Conservation (phyloP, 2,113 vertebrate genomes). For the Triplophysa rosa region DNA sequence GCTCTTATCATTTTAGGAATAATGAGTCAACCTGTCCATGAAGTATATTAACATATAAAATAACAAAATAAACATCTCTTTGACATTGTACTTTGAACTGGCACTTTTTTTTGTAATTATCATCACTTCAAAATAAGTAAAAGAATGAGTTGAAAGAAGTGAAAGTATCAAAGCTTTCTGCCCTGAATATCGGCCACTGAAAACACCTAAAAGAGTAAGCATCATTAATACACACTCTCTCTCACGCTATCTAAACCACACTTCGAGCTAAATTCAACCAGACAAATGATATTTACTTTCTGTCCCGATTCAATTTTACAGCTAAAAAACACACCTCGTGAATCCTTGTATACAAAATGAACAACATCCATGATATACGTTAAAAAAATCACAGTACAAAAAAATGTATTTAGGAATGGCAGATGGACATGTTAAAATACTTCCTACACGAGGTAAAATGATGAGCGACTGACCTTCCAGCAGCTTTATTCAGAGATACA, state of each 20-base stretch:
- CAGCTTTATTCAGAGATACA: constrained; percentile 39
- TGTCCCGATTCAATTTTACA: too few species aligned
- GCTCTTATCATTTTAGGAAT: not conserved
- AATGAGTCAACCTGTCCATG: constrained; percentile 1
- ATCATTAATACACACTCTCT: not conserved
- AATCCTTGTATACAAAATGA: not conserved
- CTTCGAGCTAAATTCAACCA: too few species aligned
- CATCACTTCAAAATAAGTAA: not conserved
- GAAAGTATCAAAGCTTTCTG: not conserved
- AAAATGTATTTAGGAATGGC: not conserved
- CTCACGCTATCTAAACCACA: not conserved
- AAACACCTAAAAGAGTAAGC: not conserved
- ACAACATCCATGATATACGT: not conserved
- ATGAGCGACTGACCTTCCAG: constrained; percentile 38
- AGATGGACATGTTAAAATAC: too few species aligned
- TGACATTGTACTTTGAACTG: not conserved
- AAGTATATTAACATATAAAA: not conserved
- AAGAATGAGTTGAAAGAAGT: not conserved
- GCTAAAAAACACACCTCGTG: not conserved
- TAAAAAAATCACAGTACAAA: not conserved
- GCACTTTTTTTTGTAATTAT: not conserved
- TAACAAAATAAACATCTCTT: not conserved
- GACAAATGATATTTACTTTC: too few species aligned
- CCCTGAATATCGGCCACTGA: not conserved
- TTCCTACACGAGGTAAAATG: not conserved